Evolutionary conservation across 2,888 invertebrate species (phyloP).

Genomic region (Acronicta leporina): DNA sequence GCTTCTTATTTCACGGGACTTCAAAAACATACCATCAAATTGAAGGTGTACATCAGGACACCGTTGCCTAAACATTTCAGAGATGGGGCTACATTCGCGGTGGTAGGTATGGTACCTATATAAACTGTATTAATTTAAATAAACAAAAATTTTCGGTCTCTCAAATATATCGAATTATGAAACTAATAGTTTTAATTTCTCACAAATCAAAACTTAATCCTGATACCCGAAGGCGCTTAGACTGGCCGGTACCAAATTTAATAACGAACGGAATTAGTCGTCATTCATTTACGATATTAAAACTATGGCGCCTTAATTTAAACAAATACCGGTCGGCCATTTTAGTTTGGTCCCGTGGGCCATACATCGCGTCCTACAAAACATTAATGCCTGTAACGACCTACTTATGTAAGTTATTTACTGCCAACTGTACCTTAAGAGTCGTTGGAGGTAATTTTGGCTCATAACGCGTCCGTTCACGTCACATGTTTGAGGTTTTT

Average conservation of each 20-base stretch:
- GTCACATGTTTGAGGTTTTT: constrained; percentile 44
- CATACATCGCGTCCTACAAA: constrained; percentile 54
- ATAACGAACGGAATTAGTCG: constrained; percentile 68
- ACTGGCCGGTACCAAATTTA: constrained; percentile 61
- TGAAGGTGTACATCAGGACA: too few species aligned
- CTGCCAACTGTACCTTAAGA: constrained; percentile 49
- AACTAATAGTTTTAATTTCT: constrained; percentile 53
- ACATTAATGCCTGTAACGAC: constrained; percentile 60
- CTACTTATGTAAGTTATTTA: constrained; percentile 52
- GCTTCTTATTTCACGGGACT: too few species aligned
- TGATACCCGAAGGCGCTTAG: constrained; percentile 51
- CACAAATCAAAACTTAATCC: constrained; percentile 56
- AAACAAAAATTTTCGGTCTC: constrained; percentile 30
- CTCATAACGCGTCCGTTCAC: constrained; percentile 54
- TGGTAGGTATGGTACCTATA: constrained; percentile 28
- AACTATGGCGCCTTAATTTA: constrained; percentile 65
- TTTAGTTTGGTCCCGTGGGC: constrained; percentile 45
- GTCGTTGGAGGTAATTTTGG: constrained; percentile 43
- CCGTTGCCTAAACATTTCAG: too few species aligned
- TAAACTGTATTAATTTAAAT: constrained; percentile 65
- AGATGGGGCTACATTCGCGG: too few species aligned
- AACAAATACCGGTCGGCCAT: constrained; percentile 64
- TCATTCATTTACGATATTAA: constrained; percentile 69
- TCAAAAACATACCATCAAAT: too few species aligned
- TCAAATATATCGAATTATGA: constrained; percentile 39